A percentile compares a stretch with the other conserved stretches of the same genome.
These are phyloP conservation scores for Apis laboriosa DNA, from an alignment of 1,140 invertebrate species.

Conservation along the genomic window DNA sequence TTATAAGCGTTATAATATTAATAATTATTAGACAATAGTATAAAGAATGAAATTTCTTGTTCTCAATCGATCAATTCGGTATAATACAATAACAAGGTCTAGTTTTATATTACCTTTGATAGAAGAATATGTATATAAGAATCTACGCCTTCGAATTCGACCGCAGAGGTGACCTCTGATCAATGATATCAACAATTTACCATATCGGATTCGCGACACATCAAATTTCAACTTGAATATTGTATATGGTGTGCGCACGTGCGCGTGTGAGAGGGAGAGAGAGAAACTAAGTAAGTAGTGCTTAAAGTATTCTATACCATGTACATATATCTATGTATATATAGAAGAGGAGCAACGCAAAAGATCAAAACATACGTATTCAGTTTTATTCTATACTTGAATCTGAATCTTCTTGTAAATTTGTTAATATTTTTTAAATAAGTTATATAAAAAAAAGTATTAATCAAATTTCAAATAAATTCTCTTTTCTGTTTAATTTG, in stretches of 20 bases:
- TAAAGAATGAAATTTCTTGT: background rate
- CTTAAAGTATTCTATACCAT: background rate
- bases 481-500: background rate
- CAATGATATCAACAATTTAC: slow-evolving; percentile 26
- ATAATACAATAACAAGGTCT: background rate
- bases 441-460: background rate
- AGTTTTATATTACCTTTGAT: slow-evolving; percentile 24
- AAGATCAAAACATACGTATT: no score
- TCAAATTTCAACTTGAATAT: background rate
- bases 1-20: background rate
- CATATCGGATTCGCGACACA: slow-evolving; percentile 1
- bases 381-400: no score
- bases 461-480: background rate
- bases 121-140: background rate
- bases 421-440: no score
- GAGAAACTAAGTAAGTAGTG: background rate
- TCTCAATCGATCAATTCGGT: background rate
- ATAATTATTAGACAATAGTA: background rate
- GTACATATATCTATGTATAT: background rate
- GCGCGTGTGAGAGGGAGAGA: background rate
- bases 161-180: slow-evolving; percentile 39
- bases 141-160: slow-evolving; percentile 13
- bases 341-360: background rate
- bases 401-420: no score
- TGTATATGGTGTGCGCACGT: background rate